These are phyloP conservation scores for Oreochromis mossambicus DNA, from an alignment of 2,797 vertebrate species.

Conservation along the genomic window DNA sequence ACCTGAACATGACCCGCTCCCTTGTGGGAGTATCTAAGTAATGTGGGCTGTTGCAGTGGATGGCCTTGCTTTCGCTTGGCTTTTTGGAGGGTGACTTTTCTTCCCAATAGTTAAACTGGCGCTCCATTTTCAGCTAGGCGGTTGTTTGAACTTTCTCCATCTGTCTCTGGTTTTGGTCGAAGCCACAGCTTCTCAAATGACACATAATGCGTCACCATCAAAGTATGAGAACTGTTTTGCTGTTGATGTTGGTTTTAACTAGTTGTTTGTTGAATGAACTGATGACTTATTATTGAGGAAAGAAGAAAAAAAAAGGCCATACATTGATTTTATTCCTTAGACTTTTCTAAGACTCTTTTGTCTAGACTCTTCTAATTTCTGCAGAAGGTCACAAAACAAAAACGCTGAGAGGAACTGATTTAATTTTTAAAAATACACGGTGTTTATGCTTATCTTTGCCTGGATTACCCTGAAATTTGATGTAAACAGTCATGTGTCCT, in stretches of 20 bases:
- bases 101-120: not conserved
- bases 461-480: not conserved
- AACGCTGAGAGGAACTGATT: not conserved
- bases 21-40: not conserved
- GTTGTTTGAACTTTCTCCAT: not conserved
- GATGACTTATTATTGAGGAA: not conserved
- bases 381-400: not conserved
- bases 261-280: not conserved
- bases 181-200: not conserved
- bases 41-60: not conserved
- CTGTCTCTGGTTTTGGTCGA: not conserved
- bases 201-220: not conserved
- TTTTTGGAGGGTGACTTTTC: not conserved
- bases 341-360: not conserved
- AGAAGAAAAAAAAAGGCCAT: not conserved
- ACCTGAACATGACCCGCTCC: not conserved
- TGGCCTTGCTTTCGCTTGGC: not conserved
- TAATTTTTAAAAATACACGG: accelerated
- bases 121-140: not conserved
- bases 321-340: not conserved
- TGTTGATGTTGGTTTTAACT: not conserved
- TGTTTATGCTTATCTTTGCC: not conserved
- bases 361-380: not conserved
- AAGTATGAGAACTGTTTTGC: not conserved
- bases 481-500: not conserved